Evolutionary conservation across 2,888 invertebrate species (phyloP), one percentile per base, ranked within the genome.

Genomic region (Drosophila stalkeri): DNA sequence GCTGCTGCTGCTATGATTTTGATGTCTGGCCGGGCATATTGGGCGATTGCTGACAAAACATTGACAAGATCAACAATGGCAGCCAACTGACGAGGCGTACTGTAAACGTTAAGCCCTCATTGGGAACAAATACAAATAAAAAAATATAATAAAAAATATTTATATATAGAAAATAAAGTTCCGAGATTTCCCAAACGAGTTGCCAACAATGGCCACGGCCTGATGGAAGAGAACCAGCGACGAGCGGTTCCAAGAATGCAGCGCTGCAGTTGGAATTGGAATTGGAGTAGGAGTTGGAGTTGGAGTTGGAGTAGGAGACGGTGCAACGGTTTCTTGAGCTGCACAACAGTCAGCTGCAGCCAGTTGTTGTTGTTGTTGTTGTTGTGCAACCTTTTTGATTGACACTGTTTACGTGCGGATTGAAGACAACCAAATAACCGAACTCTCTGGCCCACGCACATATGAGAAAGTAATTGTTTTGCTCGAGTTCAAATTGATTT

Each of bases 401-500:
- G 86, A 86, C 89, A 86, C 77, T 86, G 64, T 86, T 82, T 84
- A 70, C 67, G 80, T 74, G 69, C 67, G 81, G 84, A 81, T 84
- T 80, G 83, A 86, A 86, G 86, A 72, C 78, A 86, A 73, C 81
- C 84, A 64, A 83, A 82, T 84, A 72, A 71, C 18, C 20, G 57
- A 44, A 35, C 7, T 33, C n/a, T 12, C 33, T 59, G 57, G 76
- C 77, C 77, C 77, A 80, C 76, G 80, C 77, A 75, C 23, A 54
- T 41, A 80, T 83, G 79, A 72, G 87, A 89, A 87, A 82, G 82
- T 85, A 89, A 86, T 86, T 89, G 89, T 86, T 84, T 80, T 84
- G 85, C 89, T 77, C 77, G 87, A 89, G 65, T 87, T 84, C 63
- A 82, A 86, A 89, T 89, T 86, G 85, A 86, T 89, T 86, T 85